Evolutionary conservation across 2,888 invertebrate genomes (phyloP).

Genomic region (Tupiocoris notatus): DNA sequence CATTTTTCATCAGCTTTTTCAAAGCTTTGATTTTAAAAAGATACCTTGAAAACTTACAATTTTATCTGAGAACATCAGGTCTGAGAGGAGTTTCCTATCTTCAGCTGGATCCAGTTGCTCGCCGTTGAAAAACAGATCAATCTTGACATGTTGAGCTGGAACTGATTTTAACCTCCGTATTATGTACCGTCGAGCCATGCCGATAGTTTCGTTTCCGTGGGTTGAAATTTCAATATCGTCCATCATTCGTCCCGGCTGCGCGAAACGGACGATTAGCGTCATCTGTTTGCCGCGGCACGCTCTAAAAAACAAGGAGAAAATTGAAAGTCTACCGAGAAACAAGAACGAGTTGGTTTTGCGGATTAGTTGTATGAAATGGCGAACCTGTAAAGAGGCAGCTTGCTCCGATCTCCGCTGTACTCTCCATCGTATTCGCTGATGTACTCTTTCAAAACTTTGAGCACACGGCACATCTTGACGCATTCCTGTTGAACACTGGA

Average conservation of each 20-base stretch:
- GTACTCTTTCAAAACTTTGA: slow-evolving; percentile 93
- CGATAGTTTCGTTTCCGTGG: slow-evolving; percentile 91
- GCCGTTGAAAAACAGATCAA: slow-evolving; percentile 86
- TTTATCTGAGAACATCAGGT: slow-evolving; percentile 50
- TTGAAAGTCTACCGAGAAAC: background rate
- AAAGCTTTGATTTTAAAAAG: too few relatives aligned
- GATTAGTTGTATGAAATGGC: background rate
- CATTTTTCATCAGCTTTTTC: too few relatives aligned
- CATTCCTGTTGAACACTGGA: slow-evolving; percentile 65
- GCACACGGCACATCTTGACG: slow-evolving; percentile 85
- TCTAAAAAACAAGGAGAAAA: slow-evolving; percentile 56
- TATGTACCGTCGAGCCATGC: slow-evolving; percentile 76
- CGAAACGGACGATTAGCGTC: slow-evolving; percentile 80
- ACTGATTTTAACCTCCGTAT: slow-evolving; percentile 61
- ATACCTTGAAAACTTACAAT: slow-evolving; percentile 49
- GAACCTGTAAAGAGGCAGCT: slow-evolving; percentile 78
- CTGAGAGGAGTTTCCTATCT: slow-evolving; percentile 60
- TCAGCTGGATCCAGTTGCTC: slow-evolving; percentile 83
- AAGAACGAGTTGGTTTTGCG: background rate
- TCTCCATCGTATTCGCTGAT: slow-evolving; percentile 90
- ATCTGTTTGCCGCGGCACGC: slow-evolving; percentile 89
- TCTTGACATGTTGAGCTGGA: slow-evolving; percentile 69
- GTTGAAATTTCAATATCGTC: slow-evolving; percentile 91
- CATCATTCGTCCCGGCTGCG: slow-evolving; percentile 76
- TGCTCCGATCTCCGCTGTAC: slow-evolving; percentile 82